phyloP scores from a whole-genome alignment of 2,113 vertebrate species.

The Notothenia rossii region DNA sequence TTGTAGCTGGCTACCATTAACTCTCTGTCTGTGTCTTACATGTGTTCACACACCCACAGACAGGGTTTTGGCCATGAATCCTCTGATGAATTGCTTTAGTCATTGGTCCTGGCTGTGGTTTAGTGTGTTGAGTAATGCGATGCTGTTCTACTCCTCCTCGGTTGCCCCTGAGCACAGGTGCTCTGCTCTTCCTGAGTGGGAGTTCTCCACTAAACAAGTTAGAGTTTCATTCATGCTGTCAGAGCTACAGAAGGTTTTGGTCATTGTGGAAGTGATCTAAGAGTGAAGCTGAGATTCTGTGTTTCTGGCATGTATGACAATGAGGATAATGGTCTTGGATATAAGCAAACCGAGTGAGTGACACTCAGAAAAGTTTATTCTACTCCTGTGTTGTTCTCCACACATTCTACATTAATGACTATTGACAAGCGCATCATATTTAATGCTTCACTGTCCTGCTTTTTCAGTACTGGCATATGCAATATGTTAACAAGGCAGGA shows the following conservation, averaged over 20 bases:
- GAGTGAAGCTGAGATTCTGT: constrained; percentile 4
- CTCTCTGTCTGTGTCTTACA: constrained; percentile 42
- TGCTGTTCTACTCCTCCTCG: constrained; percentile 50
- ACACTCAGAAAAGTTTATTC: constrained; percentile 8
- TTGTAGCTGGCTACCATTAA: constrained; percentile 29
- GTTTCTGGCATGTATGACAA: constrained; percentile 5
- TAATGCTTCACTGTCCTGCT: constrained; percentile 19
- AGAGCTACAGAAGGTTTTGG: constrained; percentile 11
- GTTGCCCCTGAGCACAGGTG: constrained; percentile 50
- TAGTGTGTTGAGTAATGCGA: constrained; percentile 63
- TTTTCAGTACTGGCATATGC: constrained; percentile 36
- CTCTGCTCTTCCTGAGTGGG: constrained; percentile 53
- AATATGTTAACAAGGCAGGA: constrained; percentile 41
- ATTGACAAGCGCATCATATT: constrained; percentile 43
- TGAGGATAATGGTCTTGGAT: not conserved
- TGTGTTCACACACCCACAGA: constrained; percentile 53
- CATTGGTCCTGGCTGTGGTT: constrained; percentile 39
- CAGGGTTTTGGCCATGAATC: constrained; percentile 35
- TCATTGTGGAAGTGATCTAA: constrained; percentile 5
- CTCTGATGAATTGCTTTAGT: constrained; percentile 63
- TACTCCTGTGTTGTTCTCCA: not conserved
- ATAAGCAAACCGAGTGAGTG: not conserved
- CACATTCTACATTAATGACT: constrained; percentile 27
- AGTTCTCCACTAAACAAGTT: constrained; percentile 49
- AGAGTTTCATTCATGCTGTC: constrained; percentile 58